phyloP scores from a whole-genome alignment of 2,797 vertebrate genomes.

The Enteromius mattozi region DNA sequence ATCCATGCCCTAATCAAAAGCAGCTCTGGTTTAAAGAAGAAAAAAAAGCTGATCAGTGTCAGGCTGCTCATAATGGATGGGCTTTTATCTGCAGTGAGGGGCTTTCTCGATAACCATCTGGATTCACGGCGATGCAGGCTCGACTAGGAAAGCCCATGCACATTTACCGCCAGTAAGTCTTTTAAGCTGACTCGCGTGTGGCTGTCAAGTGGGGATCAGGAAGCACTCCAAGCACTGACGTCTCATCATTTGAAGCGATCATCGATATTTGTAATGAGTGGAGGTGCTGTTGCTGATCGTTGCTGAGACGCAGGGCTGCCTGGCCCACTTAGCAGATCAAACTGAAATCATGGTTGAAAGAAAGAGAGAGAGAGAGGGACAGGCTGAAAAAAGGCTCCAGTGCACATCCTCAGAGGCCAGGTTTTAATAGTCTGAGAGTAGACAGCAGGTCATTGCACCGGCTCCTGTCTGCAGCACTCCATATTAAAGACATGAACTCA shows the following conservation, averaged over 20 bases:
- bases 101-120: constrained; percentile 59
- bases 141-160: constrained; percentile 41
- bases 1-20: constrained; percentile 37
- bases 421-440: constrained; percentile 46
- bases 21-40: constrained; percentile 14
- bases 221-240: constrained; percentile 51
- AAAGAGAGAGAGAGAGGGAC: constrained; percentile 10
- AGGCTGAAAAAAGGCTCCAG: constrained; percentile 23
- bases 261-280: constrained; percentile 39
- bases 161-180: constrained; percentile 56
- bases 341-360: constrained; percentile 13
- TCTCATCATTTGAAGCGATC: constrained; percentile 41
- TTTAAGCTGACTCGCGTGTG: constrained; percentile 12
- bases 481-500: constrained; percentile 42
- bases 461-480: constrained; percentile 40
- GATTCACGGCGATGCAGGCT: constrained; percentile 42
- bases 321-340: constrained; percentile 32
- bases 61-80: constrained; percentile 49
- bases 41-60: constrained; percentile 47
- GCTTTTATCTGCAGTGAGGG: constrained; percentile 58
- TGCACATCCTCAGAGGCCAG: constrained; percentile 35
- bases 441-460: constrained; percentile 41
- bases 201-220: constrained; percentile 56
- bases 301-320: constrained; percentile 36
- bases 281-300: constrained; percentile 50